Evolutionary conservation across 2,113 vertebrate genomes (phyloP).

Genomic region (Setophaga petechia): DNA sequence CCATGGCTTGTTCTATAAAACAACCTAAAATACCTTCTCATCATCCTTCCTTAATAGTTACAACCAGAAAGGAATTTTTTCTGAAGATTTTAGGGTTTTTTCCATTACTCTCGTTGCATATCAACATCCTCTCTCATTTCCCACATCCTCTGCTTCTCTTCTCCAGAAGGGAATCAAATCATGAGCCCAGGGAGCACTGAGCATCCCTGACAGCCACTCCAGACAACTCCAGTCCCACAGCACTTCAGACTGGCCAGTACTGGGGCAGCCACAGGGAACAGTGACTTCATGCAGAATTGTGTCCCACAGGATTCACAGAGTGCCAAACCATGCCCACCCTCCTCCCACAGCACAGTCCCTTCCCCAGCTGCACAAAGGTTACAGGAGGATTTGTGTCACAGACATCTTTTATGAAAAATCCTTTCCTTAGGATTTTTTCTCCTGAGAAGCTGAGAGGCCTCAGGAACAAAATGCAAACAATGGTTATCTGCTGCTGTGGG

Average conservation of each 20-base stretch:
- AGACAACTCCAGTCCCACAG: not conserved
- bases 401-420: no score
- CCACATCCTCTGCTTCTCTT: not conserved
- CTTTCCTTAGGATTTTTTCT: no score
- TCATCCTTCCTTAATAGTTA: not conserved
- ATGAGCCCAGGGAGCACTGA: not conserved
- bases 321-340: not conserved
- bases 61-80: not conserved
- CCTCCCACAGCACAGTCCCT: not conserved
- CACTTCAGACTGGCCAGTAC: not conserved
- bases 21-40: not conserved
- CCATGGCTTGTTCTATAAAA: not conserved
- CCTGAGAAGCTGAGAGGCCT: no score
- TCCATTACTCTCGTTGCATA: not conserved
- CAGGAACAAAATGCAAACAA: no score
- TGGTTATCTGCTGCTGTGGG: no score
- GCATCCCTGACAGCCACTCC: not conserved
- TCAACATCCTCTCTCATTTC: not conserved
- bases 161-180: not conserved
- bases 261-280: not conserved
- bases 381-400: not conserved
- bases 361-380: not conserved
- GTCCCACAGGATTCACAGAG: not conserved
- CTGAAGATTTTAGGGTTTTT: not conserved
- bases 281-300: not conserved